phyloP scores from a whole-genome alignment of 1,140 invertebrate genomes.

The Chironomus striatipennis region DNA sequence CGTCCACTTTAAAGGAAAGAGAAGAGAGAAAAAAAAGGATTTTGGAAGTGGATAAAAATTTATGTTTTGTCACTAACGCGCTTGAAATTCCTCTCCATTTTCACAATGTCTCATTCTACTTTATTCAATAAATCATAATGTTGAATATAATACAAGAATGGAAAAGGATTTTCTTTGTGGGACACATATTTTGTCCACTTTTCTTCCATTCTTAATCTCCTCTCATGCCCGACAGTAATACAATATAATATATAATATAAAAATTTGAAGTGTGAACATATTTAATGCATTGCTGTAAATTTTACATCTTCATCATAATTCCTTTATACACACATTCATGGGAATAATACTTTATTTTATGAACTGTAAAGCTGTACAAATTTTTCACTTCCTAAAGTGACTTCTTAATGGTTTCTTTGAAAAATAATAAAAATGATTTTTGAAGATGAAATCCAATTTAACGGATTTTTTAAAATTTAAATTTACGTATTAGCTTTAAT shows the following conservation, averaged over 20 bases:
- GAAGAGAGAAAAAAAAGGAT: too few species aligned
- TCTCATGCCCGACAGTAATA: not conserved
- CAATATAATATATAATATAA: not conserved
- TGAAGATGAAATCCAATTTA: too few species aligned
- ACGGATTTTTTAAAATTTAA: too few species aligned
- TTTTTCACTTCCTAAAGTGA: too few species aligned
- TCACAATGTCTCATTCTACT: not conserved
- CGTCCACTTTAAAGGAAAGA: not conserved
- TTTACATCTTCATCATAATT: too few species aligned
- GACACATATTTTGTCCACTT: slow-evolving; percentile 1
- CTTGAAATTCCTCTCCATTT: not conserved
- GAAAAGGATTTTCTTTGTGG: not conserved
- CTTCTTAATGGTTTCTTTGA: too few species aligned
- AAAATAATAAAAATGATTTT: too few species aligned
- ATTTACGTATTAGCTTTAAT: too few species aligned
- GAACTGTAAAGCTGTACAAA: too few species aligned
- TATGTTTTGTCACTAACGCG: slow-evolving; percentile 12
- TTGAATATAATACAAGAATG: not conserved
- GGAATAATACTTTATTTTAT: too few species aligned
- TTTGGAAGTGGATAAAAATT: not conserved
- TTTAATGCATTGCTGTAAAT: not conserved
- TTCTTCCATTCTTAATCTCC: not conserved
- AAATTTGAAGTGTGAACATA: not conserved
- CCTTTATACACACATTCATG: too few species aligned
- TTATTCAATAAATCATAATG: slow-evolving; percentile 9